A percentile compares a stretch with the other conserved stretches of the same genome.
Evolutionary conservation across 2,113 vertebrate genomes (phyloP).

Genomic region (Panurus biarmicus): DNA sequence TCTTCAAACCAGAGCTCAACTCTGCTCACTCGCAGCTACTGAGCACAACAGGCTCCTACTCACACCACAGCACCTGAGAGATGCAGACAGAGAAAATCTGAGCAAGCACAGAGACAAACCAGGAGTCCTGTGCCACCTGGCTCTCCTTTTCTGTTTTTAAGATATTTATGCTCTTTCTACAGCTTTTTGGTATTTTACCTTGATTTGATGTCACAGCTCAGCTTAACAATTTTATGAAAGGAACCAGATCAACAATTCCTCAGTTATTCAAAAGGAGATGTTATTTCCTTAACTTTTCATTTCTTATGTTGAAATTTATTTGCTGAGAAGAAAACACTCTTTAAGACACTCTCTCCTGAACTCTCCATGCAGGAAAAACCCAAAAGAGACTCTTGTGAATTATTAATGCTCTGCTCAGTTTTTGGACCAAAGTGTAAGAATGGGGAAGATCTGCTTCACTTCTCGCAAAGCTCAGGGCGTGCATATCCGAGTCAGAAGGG

Average conservation of each 20-base stretch:
- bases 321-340: background rate
- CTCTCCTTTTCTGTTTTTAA: background rate
- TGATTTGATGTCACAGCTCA: background rate
- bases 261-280: background rate
- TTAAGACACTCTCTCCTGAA: background rate
- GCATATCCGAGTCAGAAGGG: background rate
- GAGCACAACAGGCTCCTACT: slow-evolving; percentile 58
- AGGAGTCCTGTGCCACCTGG: background rate
- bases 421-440: background rate
- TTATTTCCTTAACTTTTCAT: background rate
- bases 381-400: background rate
- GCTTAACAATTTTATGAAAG: background rate
- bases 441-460: background rate
- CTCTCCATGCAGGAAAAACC: background rate
- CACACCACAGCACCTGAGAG: background rate
- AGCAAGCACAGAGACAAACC: slow-evolving; percentile 48
- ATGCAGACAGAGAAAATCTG: slow-evolving; percentile 39
- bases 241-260: background rate
- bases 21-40: slow-evolving; percentile 52
- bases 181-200: background rate
- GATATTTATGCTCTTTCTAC: background rate
- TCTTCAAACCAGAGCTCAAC: slow-evolving; percentile 64
- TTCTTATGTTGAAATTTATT: background rate
- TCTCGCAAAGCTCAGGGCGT: background rate
- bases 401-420: background rate